Percentiles rank a stretch among this genome's conserved stretches.
phyloP scores from a whole-genome alignment of 2,113 vertebrate species.

The Lanius collurio region DNA sequence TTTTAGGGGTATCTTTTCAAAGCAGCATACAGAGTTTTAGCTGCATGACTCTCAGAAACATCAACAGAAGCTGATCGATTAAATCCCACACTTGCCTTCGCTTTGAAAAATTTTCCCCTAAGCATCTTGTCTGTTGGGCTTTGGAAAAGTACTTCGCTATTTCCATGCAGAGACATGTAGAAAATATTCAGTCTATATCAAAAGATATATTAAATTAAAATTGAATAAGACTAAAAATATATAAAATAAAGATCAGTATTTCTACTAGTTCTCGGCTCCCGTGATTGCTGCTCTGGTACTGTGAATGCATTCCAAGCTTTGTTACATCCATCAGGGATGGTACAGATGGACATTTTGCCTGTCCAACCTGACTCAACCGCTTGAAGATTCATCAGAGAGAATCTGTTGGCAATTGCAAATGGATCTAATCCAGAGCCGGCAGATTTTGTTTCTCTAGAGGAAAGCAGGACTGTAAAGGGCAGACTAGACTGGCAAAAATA shows the following conservation, averaged over 20 bases:
- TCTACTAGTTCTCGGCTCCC: background rate
- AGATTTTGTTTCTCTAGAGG: conserved; percentile 69
- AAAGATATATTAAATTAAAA: background rate
- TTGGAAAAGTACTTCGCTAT: background rate
- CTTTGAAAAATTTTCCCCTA: conserved; percentile 25
- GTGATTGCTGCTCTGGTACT: conserved; percentile 9
- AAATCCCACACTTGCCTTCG: background rate
- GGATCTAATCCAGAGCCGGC: conserved; percentile 69
- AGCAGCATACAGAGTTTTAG: background rate
- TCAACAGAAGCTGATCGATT: conserved; percentile 1
- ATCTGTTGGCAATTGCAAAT: conserved; percentile 69
- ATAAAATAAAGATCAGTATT: background rate
- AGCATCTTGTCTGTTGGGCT: background rate
- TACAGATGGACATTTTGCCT: conserved; percentile 66
- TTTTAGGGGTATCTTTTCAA: conserved; percentile 30
- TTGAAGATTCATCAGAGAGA: conserved; percentile 69
- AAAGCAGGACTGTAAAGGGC: conserved; percentile 64
- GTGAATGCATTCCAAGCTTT: conserved; percentile 56
- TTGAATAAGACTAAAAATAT: background rate
- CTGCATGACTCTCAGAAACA: conserved; percentile 6
- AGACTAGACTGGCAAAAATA: conserved; percentile 69
- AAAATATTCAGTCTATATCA: background rate
- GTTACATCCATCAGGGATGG: conserved; percentile 58
- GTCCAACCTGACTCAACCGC: conserved; percentile 69
- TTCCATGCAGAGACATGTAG: background rate